Conservation (phyloP, 1,140 invertebrate species). For the Formica exsecta region DNA sequence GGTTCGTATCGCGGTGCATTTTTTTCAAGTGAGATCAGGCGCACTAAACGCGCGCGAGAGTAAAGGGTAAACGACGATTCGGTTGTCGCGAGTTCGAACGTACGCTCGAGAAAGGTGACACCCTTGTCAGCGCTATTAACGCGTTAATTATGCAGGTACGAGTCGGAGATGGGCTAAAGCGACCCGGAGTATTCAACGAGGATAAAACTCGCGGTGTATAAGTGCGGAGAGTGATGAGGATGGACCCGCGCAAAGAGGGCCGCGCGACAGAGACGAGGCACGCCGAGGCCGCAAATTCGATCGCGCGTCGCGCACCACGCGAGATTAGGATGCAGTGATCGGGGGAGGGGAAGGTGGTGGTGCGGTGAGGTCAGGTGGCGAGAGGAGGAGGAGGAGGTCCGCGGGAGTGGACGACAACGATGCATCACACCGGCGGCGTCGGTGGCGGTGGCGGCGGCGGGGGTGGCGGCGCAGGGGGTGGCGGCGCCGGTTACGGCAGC, state of each 20-base stretch:
- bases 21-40: slow-evolving; percentile 15
- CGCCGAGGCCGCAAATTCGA: slow-evolving; percentile 40
- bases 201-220: neutral
- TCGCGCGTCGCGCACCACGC: slow-evolving; percentile 30
- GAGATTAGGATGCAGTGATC: slow-evolving; percentile 71
- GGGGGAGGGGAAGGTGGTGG: slow-evolving; percentile 16
- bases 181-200: neutral
- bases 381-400: slow-evolving; percentile 14
- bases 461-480: neutral
- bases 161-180: slow-evolving; percentile 29
- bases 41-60: neutral
- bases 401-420: slow-evolving; percentile 66
- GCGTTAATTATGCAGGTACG: slow-evolving; percentile 26
- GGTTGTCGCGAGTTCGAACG: neutral
- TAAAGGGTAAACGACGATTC: neutral
- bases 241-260: slow-evolving; percentile 56
- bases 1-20: slow-evolving; percentile 47
- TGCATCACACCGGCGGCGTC: slow-evolving; percentile 69
- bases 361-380: slow-evolving; percentile 34
- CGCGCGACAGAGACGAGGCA: slow-evolving; percentile 63
- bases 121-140: neutral
- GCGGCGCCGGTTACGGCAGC: neutral
- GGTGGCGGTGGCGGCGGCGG: slow-evolving; percentile 76
- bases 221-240: slow-evolving; percentile 34
- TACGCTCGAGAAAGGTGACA: neutral